phyloP scores from a whole-genome alignment of 1,140 invertebrate species.

The Hermatobates lingyangjiaoensis region DNA sequence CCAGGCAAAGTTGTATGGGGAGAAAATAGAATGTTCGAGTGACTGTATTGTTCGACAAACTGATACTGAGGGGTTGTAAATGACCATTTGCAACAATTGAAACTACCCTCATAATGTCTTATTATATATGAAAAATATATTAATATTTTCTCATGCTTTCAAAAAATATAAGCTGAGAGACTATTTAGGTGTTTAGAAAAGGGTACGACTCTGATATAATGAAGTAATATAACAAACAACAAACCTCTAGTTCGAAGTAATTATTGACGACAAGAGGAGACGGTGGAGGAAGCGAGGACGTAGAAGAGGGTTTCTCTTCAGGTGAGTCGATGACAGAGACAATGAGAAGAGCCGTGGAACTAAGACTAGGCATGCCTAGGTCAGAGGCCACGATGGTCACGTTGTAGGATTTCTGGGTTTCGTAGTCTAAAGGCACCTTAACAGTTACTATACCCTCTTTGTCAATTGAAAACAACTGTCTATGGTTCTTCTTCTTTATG shows the following conservation, averaged over 20 bases:
- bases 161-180: too few relatives aligned
- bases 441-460: slow-evolving; percentile 63
- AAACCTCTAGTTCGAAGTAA: slow-evolving; percentile 50
- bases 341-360: slow-evolving; percentile 49
- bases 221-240: too few relatives aligned
- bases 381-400: slow-evolving; percentile 64
- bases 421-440: slow-evolving; percentile 50
- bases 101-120: too few relatives aligned
- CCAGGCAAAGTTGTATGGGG: too few relatives aligned
- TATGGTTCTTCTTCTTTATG: slow-evolving; percentile 33
- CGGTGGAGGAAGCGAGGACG: background rate
- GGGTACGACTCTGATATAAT: too few relatives aligned
- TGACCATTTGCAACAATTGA: too few relatives aligned
- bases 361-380: slow-evolving; percentile 58
- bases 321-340: slow-evolving; percentile 41
- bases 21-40: too few relatives aligned
- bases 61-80: too few relatives aligned
- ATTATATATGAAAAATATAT: too few relatives aligned
- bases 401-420: slow-evolving; percentile 42
- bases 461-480: slow-evolving; percentile 54
- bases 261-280: slow-evolving; percentile 32
- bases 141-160: too few relatives aligned
- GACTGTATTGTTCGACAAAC: too few relatives aligned
- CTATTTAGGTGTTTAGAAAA: too few relatives aligned
- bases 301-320: slow-evolving; percentile 6